phyloP scores from a whole-genome alignment of 2,113 vertebrate species.

The Nycticorax nycticorax region DNA sequence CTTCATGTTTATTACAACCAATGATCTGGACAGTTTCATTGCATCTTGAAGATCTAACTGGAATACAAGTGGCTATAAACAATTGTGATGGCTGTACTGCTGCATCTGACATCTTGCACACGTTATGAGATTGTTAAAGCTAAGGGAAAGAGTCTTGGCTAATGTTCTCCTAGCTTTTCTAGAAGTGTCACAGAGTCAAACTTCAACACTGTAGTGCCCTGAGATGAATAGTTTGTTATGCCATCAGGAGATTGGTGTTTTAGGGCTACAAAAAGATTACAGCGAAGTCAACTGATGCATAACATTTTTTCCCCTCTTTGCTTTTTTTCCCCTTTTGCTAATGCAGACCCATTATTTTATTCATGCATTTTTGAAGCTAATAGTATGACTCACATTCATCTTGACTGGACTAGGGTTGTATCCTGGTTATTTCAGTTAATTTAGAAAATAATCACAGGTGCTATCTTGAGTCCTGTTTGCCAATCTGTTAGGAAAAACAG shows the following conservation, averaged over 20 bases:
- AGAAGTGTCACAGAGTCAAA: neutral
- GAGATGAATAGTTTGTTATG: neutral
- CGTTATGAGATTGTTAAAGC: neutral
- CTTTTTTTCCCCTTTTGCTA: neutral
- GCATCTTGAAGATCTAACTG: neutral
- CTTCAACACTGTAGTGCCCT: neutral
- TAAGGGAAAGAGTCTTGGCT: neutral
- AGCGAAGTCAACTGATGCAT: neutral
- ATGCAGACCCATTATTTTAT: neutral
- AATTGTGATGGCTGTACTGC: neutral
- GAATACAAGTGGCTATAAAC: neutral
- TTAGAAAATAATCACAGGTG: neutral
- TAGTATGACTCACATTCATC: neutral
- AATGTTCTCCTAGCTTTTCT: neutral
- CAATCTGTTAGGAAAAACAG: neutral
- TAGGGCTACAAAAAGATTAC: neutral
- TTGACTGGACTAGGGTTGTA: neutral
- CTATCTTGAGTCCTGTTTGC: neutral
- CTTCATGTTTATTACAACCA: neutral
- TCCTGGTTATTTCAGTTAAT: neutral
- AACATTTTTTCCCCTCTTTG: neutral
- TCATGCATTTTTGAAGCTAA: neutral
- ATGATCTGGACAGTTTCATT: neutral
- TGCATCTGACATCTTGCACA: neutral
- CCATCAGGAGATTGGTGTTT: neutral